Evolutionary conservation across 1,140 invertebrate genomes (phyloP), one percentile per base, ranked within the genome.

Genomic region (Eulimnadia texana): DNA sequence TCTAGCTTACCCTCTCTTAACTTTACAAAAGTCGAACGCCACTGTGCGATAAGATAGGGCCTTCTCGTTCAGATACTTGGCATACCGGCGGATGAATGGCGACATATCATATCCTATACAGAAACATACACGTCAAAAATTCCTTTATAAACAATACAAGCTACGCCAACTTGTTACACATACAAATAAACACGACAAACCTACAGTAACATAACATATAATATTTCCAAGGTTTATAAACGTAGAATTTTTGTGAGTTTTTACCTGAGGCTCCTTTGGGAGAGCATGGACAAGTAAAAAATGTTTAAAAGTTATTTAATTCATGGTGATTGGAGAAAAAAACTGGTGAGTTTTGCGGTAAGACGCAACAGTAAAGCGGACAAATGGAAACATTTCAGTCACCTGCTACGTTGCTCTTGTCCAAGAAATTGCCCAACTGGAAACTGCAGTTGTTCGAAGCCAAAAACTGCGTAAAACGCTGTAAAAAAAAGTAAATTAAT

Each of bases 21-120:
- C 91, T 86, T 99, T 99, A 79, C 96, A 99, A 77, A 99, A 99
- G 77, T 99, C 97, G 75, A 98, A 99, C 61, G 96, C 97, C 70
- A 98, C 93, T 49, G 87, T 86, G 75, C 96, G 84, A 78, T 99
- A 99, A 22, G 95, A 95, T 62, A 95, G 78, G 58, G 96, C 93
- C 76, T 99, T 99, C 76, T 99, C 94, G 76, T 98, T 98, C 69
- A 99, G 80, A 79, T 99, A 99, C 77, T 93, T 94, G 65, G 95
- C 90, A 78, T 99, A 99, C 69, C 93, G 82, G 73, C 95, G 82
- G 70, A 99, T 98, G 75, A 96, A 99, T 65, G 93, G 93, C 56
- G 95, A 98, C 94, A 99, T 99, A 72, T 99, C 95, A 80, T 98
- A 98, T 64, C 93, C 96, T 98, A 16, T 6, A 9, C 33, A 42